Evolutionary conservation across 2,888 invertebrate species (phyloP).

Genomic region (Xanthostigma xanthostigma): DNA sequence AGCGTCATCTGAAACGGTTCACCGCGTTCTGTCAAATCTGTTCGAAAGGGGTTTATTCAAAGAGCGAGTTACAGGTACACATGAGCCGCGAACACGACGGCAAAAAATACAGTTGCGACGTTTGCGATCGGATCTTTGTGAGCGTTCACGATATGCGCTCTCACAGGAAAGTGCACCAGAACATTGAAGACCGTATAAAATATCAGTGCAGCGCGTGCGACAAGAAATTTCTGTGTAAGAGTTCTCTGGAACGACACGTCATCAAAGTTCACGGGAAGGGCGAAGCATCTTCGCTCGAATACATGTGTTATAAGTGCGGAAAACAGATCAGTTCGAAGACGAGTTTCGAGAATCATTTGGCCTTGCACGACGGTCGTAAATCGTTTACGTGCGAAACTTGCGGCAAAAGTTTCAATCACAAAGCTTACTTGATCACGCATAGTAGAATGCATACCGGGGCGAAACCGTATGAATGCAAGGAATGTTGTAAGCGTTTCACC

Average conservation of each 20-base stretch:
- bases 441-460: conserved; percentile 17
- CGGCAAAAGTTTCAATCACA: conserved; percentile 34
- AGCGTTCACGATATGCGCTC: neutral
- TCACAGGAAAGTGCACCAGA: neutral
- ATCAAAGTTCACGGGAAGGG: too few relatives aligned
- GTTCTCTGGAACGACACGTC: too few relatives aligned
- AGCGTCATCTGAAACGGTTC: too few relatives aligned
- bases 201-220: conserved; percentile 14
- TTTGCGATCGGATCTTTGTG: conserved; percentile 31
- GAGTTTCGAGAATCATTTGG: conserved; percentile 5
- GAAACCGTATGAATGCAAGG: conserved; percentile 21
- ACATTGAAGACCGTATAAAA: too few relatives aligned
- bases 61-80: conserved; percentile 6
- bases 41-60: neutral
- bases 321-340: conserved; percentile 10
- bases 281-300: neutral
- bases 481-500: conserved; percentile 23
- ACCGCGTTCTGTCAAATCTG: too few relatives aligned
- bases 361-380: conserved; percentile 8
- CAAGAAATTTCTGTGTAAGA: conserved; percentile 10
- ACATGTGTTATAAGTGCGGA: conserved; percentile 14
- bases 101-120: conserved; percentile 28
- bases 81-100: conserved; percentile 23
- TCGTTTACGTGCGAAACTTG: conserved; percentile 26
- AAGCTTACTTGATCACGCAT: conserved; percentile 32